Percentiles rank a stretch among this genome's conserved stretches.
phyloP scores from a whole-genome alignment of 1,140 invertebrate species.

The Drosophila teissieri region DNA sequence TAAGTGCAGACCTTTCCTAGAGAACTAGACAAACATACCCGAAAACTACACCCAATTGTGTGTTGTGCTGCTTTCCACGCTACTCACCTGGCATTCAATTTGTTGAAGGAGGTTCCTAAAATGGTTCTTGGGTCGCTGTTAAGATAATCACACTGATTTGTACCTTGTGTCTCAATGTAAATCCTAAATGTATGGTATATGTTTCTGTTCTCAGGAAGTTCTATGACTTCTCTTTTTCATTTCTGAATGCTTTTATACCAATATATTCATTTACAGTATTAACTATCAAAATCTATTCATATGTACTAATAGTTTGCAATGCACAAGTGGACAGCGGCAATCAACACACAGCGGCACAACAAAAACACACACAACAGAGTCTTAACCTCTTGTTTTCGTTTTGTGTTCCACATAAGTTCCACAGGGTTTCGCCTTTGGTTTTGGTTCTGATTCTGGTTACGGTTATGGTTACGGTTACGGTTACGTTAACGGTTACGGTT shows the following conservation, averaged over 20 bases:
- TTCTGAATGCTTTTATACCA: neutral
- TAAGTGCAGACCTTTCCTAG: constrained; percentile 84
- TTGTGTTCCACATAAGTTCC: constrained; percentile 8
- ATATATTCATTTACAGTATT: too few species aligned
- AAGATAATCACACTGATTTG: neutral
- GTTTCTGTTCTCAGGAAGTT: too few species aligned
- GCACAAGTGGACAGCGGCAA: constrained; percentile 5
- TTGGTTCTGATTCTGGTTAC: constrained; percentile 13
- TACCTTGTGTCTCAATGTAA: neutral
- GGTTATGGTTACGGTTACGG: neutral
- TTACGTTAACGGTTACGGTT: constrained; percentile 15
- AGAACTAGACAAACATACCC: constrained; percentile 22
- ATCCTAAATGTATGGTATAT: neutral
- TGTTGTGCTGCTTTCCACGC: constrained; percentile 16
- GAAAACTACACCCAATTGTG: constrained; percentile 17
- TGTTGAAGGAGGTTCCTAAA: neutral
- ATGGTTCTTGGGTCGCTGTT: neutral
- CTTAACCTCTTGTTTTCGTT: constrained; percentile 11
- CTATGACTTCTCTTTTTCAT: neutral
- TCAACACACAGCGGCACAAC: constrained; percentile 5
- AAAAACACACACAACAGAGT: constrained; percentile 4
- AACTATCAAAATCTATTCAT: neutral
- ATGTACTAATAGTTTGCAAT: neutral
- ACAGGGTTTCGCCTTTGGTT: constrained; percentile 16
- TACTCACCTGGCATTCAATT: neutral